Evolutionary conservation across 2,888 invertebrate genomes (phyloP), one percentile per base, ranked within the genome.

Genomic region (Stegana nigrithorax): DNA sequence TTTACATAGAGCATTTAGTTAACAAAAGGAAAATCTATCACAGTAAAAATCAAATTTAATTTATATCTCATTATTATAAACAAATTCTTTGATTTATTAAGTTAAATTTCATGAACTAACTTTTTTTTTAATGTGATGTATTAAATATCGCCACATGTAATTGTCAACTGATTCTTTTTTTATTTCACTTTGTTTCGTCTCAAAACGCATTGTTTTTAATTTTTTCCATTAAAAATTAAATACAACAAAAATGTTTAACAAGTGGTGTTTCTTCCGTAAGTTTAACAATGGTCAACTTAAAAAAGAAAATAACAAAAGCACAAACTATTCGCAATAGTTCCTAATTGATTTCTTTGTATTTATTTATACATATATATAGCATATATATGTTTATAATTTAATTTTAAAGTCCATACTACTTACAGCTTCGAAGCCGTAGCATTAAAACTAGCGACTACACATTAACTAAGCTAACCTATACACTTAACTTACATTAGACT

Each of bases 1-100:
- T 50, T 39, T 53, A 42, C 29, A n/a, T n/a, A n/a, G n/a, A 67
- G 64, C 64, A 42, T 42, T 59, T 59, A 63, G 61, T 60, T 62
- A 71, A 68, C 67, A 74, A 74, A 73, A 75, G 70, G 71, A 73
- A 73, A 77, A 73, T 80, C 74, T 82, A 82, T 82, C 82, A 82
- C 82, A 82, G 84, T 82, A 82, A 80, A 71, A 75, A 66, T 23
- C 39, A 39, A 39, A 39, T 39, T 39, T 39, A 39, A 39, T 39
- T 39, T 14, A 39, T 39, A 17, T 39, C 39, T 39, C 39, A 10
- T 29, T 29, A 7, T 29, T 29, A 7, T 29, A n/a, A n/a, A n/a
- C n/a, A n/a, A n/a, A n/a, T n/a, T n/a, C n/a, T n/a, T n/a, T n/a
- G n/a, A n/a, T n/a, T n/a, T n/a, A 29, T 59, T 72, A 69, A 70